Base-by-base conservation (phyloP, 2,113 vertebrate species). In the Thamnaconus septentrionalis region DNA sequence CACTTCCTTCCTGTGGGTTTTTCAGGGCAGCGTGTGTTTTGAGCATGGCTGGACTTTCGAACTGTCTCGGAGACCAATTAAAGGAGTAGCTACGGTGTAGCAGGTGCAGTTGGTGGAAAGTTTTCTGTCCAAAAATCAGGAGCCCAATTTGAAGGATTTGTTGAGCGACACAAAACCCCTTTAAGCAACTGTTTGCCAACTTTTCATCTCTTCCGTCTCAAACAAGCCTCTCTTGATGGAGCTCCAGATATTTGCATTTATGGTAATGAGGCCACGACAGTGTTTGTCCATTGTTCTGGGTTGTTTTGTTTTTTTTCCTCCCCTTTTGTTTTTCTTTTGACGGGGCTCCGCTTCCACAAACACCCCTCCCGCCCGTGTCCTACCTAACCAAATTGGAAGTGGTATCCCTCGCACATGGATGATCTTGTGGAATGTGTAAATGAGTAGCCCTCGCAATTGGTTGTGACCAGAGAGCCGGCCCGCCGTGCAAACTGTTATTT, bases 381-480 rank as follows among this genome's bases (percentile, higher is more conserved):
- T 85, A 86, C 83, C 85, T 81, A 85, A 84, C 79, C 53, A 87
- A 86, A 90, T 81, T 90, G 85, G 82, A 89, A 87, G 82, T 85
- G 84, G 86, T 83, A 80, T 89, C 82, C 71, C 73, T 85, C 10
- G 55, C 89, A 88, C 89, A 89, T 89, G 85, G 84, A 88, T 89
- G 85, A 69, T 61, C 75, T 46, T 62, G 75, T 77, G 89, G 89
- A 88, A 90, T 89, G 89, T 90, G 89, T 90, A 89, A 90, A 90
- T 90, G 86, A 90, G 87, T 88, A 88, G 84, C 82, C 65, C 71
- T 81, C 4, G 44, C 66, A 8, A 85, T 85, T 87, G 89, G 81
- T 77, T 79, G 18, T 31, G 72, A 78, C 71, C 61, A 44, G 62
- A 52, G 68, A 68, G 75, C 82, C 80, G 2, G 5, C 64, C 61